Conservation (phyloP, 2,113 vertebrate genomes). For the Orthonyx spaldingii region DNA sequence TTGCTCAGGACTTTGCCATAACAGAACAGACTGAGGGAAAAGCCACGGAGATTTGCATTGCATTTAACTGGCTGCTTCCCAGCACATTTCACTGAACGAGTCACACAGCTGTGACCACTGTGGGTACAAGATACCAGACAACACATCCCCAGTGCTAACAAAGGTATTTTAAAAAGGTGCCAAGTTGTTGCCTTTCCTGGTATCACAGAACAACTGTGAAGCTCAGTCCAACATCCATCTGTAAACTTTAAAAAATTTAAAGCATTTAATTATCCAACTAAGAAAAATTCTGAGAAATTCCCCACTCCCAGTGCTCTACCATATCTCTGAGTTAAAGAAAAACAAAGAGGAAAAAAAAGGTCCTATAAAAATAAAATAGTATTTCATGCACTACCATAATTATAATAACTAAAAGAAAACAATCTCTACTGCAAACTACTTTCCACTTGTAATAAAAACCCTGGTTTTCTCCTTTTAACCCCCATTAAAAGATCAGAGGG, state of each 20-base stretch:
- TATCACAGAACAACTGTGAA: not conserved
- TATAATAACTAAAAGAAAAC: conserved; percentile 40
- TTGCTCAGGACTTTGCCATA: not conserved
- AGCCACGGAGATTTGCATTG: not conserved
- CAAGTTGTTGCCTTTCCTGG: not conserved
- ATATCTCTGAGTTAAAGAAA: not conserved
- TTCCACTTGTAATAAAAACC: conserved; percentile 50
- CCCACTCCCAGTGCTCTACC: not conserved
- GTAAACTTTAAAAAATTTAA: conserved; percentile 7
- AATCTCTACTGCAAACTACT: conserved; percentile 34
- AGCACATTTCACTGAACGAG: not conserved
- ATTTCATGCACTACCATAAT: conserved; percentile 34
- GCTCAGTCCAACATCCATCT: not conserved
- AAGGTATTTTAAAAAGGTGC: not conserved
- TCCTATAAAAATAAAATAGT: conserved; percentile 20
- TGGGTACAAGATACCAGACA: not conserved
- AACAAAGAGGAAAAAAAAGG: not conserved
- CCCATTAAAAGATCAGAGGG: conserved; percentile 70
- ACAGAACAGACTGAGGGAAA: not conserved
- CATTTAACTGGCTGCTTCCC: not conserved
- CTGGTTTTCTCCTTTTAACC: conserved; percentile 66
- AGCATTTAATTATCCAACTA: not conserved
- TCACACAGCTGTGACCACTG: not conserved
- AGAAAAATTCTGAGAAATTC: not conserved
- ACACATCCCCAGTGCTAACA: not conserved